Conservation (phyloP, 2,888 invertebrate species). For the Eulithis testata region DNA sequence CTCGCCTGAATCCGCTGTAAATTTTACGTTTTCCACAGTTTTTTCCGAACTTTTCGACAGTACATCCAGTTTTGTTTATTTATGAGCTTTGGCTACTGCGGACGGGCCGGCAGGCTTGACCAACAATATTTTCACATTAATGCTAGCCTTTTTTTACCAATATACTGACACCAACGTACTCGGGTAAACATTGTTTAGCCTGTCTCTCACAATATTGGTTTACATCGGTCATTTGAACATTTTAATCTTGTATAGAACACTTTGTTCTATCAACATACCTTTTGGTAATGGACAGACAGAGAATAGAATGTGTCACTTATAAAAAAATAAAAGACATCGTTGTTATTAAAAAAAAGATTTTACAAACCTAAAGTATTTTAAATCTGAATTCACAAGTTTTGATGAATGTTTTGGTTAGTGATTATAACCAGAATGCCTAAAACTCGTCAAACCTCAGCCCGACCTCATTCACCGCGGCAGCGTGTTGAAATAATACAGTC, state of each 20-base stretch:
- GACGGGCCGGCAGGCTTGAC: slow-evolving; percentile 69
- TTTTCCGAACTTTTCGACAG: slow-evolving; percentile 78
- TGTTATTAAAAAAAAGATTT: no score
- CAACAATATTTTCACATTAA: slow-evolving; percentile 74
- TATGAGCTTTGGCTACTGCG: slow-evolving; percentile 78
- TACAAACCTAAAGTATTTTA: not conserved
- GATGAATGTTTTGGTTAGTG: slow-evolving; percentile 23
- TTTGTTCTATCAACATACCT: slow-evolving; percentile 6
- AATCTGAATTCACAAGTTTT: not conserved
- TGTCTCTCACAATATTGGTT: slow-evolving; percentile 50
- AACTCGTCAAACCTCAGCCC: slow-evolving; percentile 42
- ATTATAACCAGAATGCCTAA: slow-evolving; percentile 32
- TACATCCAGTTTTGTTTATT: slow-evolving; percentile 83
- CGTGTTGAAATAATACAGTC: slow-evolving; percentile 54
- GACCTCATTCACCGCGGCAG: slow-evolving; percentile 37
- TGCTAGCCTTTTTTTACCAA: slow-evolving; percentile 67
- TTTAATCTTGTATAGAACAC: slow-evolving; percentile 3
- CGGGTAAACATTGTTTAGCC: slow-evolving; percentile 51
- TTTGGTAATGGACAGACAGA: not conserved
- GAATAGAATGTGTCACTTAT: not conserved
- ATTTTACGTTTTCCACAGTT: slow-evolving; percentile 74
- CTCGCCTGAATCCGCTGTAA: slow-evolving; percentile 78
- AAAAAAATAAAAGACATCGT: no score
- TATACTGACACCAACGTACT: slow-evolving; percentile 60
- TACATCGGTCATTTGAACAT: slow-evolving; percentile 32